A percentile compares a stretch with the other conserved stretches of the same genome.
Conservation (phyloP, 2,797 vertebrate genomes). For the Parotocinclus haroldoi region DNA sequence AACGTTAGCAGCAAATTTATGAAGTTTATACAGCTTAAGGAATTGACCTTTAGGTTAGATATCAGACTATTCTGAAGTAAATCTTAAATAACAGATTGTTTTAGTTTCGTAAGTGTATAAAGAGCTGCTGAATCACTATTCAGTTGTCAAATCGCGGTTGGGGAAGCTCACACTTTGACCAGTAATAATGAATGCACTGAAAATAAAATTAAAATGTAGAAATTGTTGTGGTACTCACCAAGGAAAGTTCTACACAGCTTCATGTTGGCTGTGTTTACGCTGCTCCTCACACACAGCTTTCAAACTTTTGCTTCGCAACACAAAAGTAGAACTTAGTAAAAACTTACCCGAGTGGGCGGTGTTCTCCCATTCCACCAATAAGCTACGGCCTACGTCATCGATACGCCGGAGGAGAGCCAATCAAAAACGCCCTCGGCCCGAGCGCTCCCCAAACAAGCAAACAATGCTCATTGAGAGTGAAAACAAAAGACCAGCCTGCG, state of each 20-base stretch:
- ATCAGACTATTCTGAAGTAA: background rate
- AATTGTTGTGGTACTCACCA: conserved; percentile 67
- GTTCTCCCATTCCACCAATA: conserved; percentile 66
- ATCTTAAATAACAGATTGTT: background rate
- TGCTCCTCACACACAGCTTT: conserved; percentile 49
- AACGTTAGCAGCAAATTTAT: too few relatives aligned
- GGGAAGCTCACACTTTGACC: conserved; percentile 1
- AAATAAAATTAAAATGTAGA: background rate
- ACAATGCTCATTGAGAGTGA: conserved; percentile 62
- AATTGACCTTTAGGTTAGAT: too few relatives aligned
- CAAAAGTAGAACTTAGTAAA: conserved; percentile 67
- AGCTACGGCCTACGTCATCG: conserved; percentile 46
- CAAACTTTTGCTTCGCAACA: conserved; percentile 64
- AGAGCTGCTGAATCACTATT: background rate
- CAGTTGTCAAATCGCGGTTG: conserved; percentile 7
- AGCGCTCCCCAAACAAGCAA: conserved; percentile 59
- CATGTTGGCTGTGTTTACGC: conserved; percentile 69
- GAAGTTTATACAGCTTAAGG: too few relatives aligned
- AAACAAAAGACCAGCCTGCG: conserved; percentile 59
- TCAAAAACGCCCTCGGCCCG: conserved; percentile 33
- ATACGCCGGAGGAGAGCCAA: conserved; percentile 56
- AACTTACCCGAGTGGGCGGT: conserved; percentile 66
- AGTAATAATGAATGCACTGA: background rate
- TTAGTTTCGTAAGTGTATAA: background rate
- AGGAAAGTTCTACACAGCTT: conserved; percentile 81